Evolutionary conservation across 2,113 vertebrate species (phyloP), one percentile per base, ranked within the genome.

Genomic region (Tragelaphus buxtoni): DNA sequence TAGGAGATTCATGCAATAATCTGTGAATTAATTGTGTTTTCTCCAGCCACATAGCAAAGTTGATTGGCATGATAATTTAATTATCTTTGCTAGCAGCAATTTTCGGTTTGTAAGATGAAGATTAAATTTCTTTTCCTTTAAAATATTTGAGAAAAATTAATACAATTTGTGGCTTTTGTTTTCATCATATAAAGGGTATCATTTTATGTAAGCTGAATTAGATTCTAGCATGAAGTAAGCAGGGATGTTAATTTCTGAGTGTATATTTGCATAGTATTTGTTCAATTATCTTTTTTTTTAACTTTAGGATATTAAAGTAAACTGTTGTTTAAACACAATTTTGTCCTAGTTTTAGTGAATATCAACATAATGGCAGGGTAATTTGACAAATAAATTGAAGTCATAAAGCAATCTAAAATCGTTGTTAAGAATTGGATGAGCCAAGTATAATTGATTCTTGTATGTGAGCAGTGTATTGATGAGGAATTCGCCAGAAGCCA

Each of bases 381-480:
- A 96, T 95, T 92, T 98, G 76, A 96, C 56, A 98, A 98, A 96
- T 84, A 49, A 11, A 45, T 51, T 92, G 69, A 13, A 69, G 79
- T 96, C 96, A 90, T 96, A 95, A 94, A 87, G 12, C 32, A 91
- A 63, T 87, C 91, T 95, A 97, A 96, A 96, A 69, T 24, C 45
- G 2, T 89, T 97, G 97, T 89, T 72, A 96, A 92, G 80, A 90
- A 88, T 53, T 77, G 63, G 28, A 60, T 74, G 39, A 95, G 60
- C 45, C 91, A 35, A 96, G 81, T 97, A 35, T 96, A 98, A 97
- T 96, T 96, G 58, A 93, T 95, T 97, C 76, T 97, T 4, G 5
- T 58, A 14, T 16, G 0, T 97, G 49, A 97, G 18, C 16, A 88
- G 79, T 39, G 18, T 93, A 76, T 32, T 63, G 10, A 87, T 65